phyloP scores from a whole-genome alignment of 2,113 vertebrate species.

The Aspidoscelis tigris region DNA sequence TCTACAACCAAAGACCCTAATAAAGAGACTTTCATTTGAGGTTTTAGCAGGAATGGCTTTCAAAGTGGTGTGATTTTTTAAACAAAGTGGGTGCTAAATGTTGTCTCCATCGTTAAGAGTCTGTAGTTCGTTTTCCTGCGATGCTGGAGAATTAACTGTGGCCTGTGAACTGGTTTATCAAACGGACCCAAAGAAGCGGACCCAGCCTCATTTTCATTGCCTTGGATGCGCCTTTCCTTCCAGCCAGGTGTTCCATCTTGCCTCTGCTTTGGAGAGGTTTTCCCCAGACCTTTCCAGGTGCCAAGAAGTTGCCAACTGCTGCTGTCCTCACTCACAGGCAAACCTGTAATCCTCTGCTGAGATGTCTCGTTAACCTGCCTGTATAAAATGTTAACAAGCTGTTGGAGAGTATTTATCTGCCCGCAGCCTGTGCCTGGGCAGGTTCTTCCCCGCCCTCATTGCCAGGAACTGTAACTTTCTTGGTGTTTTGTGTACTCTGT shows the following conservation, averaged over 20 bases:
- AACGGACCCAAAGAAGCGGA: background rate
- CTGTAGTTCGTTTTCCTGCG: background rate
- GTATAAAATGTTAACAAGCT: background rate
- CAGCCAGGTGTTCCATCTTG: background rate
- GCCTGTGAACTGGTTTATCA: background rate
- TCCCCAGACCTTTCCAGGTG: background rate
- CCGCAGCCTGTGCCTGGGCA: background rate
- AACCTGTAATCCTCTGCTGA: background rate
- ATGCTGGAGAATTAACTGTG: background rate
- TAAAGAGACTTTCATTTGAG: background rate
- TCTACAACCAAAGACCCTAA: no score
- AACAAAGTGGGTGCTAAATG: background rate
- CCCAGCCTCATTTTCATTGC: no score
- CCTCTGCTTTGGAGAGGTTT: background rate
- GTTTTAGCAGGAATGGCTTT: background rate
- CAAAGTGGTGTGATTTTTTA: background rate
- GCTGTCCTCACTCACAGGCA: background rate
- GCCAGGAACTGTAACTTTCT: background rate
- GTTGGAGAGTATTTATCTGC: no score
- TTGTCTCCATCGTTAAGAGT: background rate
- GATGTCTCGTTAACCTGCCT: background rate
- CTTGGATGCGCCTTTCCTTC: background rate
- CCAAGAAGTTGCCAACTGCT: background rate
- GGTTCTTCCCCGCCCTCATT: rapidly evolving
- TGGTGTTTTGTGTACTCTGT: no score